Evolutionary conservation across 2,797 vertebrate genomes (phyloP).

Genomic region (Halcyon leucocephala): DNA sequence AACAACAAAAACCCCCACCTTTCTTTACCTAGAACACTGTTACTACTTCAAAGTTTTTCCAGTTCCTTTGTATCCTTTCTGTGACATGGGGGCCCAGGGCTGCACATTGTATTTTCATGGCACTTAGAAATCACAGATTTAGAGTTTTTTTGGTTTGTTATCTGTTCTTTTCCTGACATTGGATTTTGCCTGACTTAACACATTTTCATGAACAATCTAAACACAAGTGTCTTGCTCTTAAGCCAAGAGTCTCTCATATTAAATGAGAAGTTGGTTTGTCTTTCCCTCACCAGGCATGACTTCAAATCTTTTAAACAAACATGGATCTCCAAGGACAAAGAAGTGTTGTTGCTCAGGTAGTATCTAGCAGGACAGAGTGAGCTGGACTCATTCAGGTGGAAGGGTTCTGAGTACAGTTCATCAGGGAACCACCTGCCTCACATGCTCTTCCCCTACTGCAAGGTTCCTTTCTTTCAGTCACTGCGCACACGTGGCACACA

Average conservation of each 20-base stretch:
- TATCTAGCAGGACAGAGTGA: neutral
- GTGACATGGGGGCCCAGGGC: neutral
- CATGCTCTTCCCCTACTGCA: no score
- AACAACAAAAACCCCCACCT: no score
- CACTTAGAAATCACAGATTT: neutral
- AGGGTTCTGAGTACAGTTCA: neutral
- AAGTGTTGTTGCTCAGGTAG: neutral
- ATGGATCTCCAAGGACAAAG: neutral
- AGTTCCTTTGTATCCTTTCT: neutral
- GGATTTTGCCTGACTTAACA: neutral
- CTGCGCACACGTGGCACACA: accelerated
- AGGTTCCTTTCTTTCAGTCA: neutral
- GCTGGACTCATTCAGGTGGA: neutral
- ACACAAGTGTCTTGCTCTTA: neutral
- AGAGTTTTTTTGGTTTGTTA: neutral
- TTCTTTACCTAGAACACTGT: neutral
- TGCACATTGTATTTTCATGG: neutral
- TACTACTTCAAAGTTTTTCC: neutral
- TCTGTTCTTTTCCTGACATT: neutral
- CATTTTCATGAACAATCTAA: neutral
- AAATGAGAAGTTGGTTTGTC: neutral
- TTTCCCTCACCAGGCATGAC: neutral
- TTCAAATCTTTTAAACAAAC: neutral
- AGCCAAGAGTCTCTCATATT: neutral
- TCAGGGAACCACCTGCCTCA: accelerated